These are phyloP conservation scores for Ceratotherium simum DNA, from an alignment of 2,113 vertebrate species.

Conservation along the genomic window DNA sequence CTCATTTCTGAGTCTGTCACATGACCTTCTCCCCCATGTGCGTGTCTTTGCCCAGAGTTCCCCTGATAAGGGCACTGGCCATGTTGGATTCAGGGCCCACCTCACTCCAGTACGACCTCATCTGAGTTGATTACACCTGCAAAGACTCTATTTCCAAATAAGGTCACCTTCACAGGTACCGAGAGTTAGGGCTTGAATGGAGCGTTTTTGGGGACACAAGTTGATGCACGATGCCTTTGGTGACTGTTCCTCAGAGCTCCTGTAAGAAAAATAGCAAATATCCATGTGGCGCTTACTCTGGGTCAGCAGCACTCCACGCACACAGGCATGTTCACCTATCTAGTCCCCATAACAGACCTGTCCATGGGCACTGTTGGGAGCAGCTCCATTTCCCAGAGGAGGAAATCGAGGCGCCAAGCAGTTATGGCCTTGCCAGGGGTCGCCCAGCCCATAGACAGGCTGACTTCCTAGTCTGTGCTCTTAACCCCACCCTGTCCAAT, in stretches of 20 bases:
- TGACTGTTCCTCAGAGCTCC: neutral
- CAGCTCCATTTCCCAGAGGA: neutral
- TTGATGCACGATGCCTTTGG: too few species aligned
- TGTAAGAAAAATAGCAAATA: neutral
- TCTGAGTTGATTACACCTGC: too few species aligned
- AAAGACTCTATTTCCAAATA: too few species aligned
- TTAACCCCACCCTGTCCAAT: neutral
- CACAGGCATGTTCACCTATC: too few species aligned
- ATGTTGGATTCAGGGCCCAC: too few species aligned
- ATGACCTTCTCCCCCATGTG: neutral
- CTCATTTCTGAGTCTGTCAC: neutral
- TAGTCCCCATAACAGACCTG: neutral
- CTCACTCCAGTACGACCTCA: too few species aligned
- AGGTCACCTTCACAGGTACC: neutral
- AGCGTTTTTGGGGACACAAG: neutral
- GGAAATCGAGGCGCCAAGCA: too few species aligned
- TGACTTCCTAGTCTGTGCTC: neutral
- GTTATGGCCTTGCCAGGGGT: neutral
- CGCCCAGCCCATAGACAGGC: neutral
- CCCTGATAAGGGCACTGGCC: too few species aligned
- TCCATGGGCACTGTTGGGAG: neutral
- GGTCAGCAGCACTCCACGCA: neutral
- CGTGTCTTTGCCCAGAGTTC: neutral
- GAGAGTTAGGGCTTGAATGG: neutral
- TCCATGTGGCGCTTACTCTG: neutral